phyloP scores from a whole-genome alignment of 2,797 vertebrate species.

The Phalloptychus januarius region DNA sequence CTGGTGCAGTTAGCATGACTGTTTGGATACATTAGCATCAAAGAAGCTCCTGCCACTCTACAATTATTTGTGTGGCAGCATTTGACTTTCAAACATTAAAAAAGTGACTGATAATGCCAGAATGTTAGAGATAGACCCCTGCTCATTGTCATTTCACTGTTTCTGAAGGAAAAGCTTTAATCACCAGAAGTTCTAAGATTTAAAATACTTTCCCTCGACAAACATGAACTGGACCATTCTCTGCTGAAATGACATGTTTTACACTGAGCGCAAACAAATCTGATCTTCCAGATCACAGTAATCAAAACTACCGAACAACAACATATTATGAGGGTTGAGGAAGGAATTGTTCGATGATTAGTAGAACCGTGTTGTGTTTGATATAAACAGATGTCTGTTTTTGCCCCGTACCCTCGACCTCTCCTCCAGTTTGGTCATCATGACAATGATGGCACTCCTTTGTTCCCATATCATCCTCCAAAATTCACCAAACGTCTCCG shows the following conservation, averaged over 20 bases:
- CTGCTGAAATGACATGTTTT: not conserved
- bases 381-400: not conserved
- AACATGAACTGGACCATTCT: not conserved
- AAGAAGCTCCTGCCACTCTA: not conserved
- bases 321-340: not conserved
- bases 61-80: not conserved
- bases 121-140: not conserved
- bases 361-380: not conserved
- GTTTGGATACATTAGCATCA: not conserved
- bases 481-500: conserved; percentile 97
- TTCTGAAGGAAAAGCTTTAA: not conserved
- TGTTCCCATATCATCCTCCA: conserved; percentile 99
- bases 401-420: conserved; percentile 90
- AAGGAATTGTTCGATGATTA: not conserved
- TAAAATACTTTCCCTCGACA: not conserved
- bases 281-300: not conserved
- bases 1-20: not conserved
- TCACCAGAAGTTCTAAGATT: not conserved
- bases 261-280: not conserved
- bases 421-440: conserved; percentile 99
- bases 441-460: conserved; percentile 94
- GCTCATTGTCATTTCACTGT: not conserved
- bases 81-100: not conserved
- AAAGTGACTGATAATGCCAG: not conserved
- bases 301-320: not conserved